Evolutionary conservation across 2,113 vertebrate genomes (phyloP), one percentile per base, ranked within the genome.

Genomic region (Pygoscelis antarcticus): DNA sequence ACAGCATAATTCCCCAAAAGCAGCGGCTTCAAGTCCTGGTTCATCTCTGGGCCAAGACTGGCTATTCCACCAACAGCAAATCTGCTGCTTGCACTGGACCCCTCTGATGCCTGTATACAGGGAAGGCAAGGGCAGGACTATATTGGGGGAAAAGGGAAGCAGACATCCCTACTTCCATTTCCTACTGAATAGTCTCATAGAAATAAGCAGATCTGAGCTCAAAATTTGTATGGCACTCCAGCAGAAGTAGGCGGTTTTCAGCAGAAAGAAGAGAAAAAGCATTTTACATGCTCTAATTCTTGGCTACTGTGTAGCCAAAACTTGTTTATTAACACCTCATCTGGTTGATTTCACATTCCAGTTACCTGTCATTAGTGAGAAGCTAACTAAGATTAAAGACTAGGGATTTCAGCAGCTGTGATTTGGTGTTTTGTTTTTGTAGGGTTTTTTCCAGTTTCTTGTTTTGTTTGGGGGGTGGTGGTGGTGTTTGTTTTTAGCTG

Each of bases 331-430:
- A 94, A 66, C 77, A 87, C 7, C 0, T 46, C 3, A 0, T 77
- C 29, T 60, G 52, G 40, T 19, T 66, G 68, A 89, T 89, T 83
- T 66, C 52, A 82, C 69, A 27, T 89, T 93, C 38, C 71, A 44
- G 58, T 78, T 94, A 66, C 66, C 89, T 86, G 46, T 40, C 51
- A 47, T 94, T 90, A 85, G 30, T 22, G 46, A 93, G 51, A 88
- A 75, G 60, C 49, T 97, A 97, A 95, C 88, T 69, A 93, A 96
- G 64, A 97, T 90, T 89, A 96, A 96, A 97, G 93, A 94, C 58
- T 10, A 64, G 10, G 29, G 36, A 89, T 91, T 94, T 87, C 64
- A 92, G 77, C 83, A 93, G 80, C 70, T 85, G 66, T 54, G n/a
- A 76, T 85, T 83, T 69, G 17, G 27, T 72, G 29, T 9, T 66